Conservation (phyloP, 1,140 invertebrate genomes). For the Heliothis subflexa region DNA sequence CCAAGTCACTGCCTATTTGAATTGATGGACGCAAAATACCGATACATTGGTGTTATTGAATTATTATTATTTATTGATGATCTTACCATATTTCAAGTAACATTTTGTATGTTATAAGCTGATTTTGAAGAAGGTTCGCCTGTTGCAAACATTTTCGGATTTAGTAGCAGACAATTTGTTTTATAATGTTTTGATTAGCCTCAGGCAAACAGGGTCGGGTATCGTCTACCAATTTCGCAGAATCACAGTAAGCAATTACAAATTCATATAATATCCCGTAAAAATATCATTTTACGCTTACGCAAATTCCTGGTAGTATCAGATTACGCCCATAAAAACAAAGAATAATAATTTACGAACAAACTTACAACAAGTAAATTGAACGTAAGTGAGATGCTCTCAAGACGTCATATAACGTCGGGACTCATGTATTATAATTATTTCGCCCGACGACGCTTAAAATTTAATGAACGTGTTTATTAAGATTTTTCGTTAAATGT, state of each 20-base stretch:
- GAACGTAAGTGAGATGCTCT: conserved; percentile 9
- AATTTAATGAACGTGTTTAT: conserved; percentile 41
- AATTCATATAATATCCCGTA: not conserved
- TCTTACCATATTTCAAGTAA: conserved; percentile 28
- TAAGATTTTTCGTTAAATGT: conserved; percentile 37
- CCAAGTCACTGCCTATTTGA: conserved; percentile 62
- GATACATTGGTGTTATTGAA: conserved; percentile 46
- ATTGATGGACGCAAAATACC: conserved; percentile 61
- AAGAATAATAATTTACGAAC: conserved; percentile 5
- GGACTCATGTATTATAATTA: conserved; percentile 41
- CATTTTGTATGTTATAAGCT: conserved; percentile 9
- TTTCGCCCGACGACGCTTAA: conserved; percentile 8
- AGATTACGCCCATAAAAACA: not conserved
- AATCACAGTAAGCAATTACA: not conserved
- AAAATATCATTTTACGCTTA: conserved; percentile 13
- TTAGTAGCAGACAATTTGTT: not conserved
- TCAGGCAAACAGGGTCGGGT: not conserved
- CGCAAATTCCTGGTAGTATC: not conserved
- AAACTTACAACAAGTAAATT: conserved; percentile 16
- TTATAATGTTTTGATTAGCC: not conserved
- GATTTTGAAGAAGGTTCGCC: not conserved
- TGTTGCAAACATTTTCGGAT: not conserved
- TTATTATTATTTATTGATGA: conserved; percentile 41
- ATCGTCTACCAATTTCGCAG: not conserved
- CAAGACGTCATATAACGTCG: conserved; percentile 11